A percentile compares a stretch with the other conserved stretches of the same genome.
These are phyloP conservation scores for Drosophila trichaetosa DNA, from an alignment of 2,888 invertebrate genomes.

Conservation along the genomic window DNA sequence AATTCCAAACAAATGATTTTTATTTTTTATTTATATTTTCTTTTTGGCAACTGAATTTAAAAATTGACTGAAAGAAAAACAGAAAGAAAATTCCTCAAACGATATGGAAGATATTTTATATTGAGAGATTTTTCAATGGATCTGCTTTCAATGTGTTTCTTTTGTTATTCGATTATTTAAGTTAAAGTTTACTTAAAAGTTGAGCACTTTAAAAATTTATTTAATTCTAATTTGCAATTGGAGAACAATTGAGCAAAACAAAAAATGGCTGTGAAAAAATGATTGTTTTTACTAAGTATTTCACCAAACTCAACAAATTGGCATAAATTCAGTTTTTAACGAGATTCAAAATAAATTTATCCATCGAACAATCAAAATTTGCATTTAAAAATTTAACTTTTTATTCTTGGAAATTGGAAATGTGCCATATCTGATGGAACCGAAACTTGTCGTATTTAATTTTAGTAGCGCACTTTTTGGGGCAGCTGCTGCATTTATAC, in stretches of 20 bases:
- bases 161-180: background rate
- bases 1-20: too few relatives aligned
- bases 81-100: background rate
- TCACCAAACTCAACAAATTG: background rate
- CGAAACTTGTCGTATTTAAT: constrained; percentile 35
- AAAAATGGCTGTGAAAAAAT: background rate
- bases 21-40: background rate
- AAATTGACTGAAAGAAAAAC: background rate
- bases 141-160: background rate
- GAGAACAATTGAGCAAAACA: background rate
- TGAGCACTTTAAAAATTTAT: background rate
- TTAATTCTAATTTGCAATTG: background rate
- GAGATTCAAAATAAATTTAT: background rate
- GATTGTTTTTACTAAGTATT: background rate
- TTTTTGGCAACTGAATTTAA: background rate
- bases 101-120: constrained; percentile 10
- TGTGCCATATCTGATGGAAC: constrained; percentile 22
- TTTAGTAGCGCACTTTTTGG: constrained; percentile 34
- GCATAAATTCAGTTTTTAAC: background rate
- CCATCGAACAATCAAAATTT: background rate
- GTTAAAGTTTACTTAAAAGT: background rate
- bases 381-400: background rate
- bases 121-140: background rate
- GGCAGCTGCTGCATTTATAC: constrained; percentile 33
- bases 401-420: background rate